Evolutionary conservation across 2,888 invertebrate genomes (phyloP).

Genomic region (Caenorhabditis zanzibari): DNA sequence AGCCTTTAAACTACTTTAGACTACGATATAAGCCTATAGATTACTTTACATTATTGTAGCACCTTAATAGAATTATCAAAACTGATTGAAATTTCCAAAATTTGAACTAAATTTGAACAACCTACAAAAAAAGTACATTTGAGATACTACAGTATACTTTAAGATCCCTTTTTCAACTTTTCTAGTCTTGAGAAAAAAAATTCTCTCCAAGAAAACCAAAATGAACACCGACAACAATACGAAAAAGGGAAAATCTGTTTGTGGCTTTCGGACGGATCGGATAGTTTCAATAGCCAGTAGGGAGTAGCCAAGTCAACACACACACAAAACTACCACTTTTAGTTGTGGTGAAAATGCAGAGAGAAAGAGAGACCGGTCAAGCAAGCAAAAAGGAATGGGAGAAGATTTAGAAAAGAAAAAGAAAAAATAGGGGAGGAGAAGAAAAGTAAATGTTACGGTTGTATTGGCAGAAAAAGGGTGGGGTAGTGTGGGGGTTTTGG

Average conservation of each 20-base stretch:
- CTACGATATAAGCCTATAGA: too few species aligned
- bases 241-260: not conserved
- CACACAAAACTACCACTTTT: constrained; percentile 53
- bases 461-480: constrained; percentile 25
- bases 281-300: constrained; percentile 38
- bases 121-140: too few species aligned
- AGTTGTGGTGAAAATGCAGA: constrained; percentile 33
- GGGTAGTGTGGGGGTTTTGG: constrained; percentile 9
- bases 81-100: too few species aligned
- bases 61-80: too few species aligned
- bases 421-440: not conserved
- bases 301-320: not conserved
- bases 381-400: constrained; percentile 3
- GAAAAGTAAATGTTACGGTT: constrained; percentile 60
- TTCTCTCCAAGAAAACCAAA: not conserved
- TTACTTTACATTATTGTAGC: too few species aligned
- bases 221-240: constrained; percentile 10
- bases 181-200: too few species aligned
- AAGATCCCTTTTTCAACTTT: too few species aligned
- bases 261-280: constrained; percentile 12
- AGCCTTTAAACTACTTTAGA: too few species aligned
- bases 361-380: constrained; percentile 62
- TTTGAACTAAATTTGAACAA: too few species aligned
- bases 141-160: too few species aligned
- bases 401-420: constrained; percentile 9